These are phyloP conservation scores for Lepidonotus clava DNA, from an alignment of 2,888 invertebrate genomes.

Conservation along the genomic window DNA sequence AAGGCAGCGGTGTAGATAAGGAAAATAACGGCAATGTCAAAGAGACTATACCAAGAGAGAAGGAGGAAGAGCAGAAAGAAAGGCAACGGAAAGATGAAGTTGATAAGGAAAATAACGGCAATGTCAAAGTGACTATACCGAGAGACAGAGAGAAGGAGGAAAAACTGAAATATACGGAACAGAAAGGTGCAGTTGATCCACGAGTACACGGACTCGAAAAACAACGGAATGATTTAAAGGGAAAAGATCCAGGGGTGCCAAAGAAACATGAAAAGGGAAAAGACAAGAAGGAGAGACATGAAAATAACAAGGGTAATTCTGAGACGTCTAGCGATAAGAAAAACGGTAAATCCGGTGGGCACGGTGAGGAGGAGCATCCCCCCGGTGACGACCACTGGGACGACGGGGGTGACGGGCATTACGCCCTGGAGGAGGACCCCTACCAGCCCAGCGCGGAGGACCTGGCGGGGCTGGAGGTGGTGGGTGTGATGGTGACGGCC, in stretches of 20 bases:
- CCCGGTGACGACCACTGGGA: no score
- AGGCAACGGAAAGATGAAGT: no score
- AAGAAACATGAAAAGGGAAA: not conserved
- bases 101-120: no score
- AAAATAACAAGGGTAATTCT: not conserved
- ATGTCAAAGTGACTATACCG: no score
- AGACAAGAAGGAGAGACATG: not conserved
- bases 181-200: no score
- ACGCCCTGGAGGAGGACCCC: not conserved
- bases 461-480: not conserved
- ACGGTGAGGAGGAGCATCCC: no score
- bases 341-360: no score
- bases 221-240: no score
- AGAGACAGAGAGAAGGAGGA: no score
- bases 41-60: not conserved
- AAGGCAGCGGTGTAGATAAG: not conserved
- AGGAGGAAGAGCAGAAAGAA: not conserved
- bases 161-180: no score
- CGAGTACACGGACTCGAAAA: no score
- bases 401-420: not conserved
- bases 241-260: not conserved
- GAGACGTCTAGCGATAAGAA: not conserved
- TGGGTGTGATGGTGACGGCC: not conserved
- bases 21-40: not conserved
- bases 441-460: slow-evolving; percentile 1